Base-by-base conservation (phyloP, 92 coral and sea anemone genomes). In the Nematostella vectensis region DNA sequence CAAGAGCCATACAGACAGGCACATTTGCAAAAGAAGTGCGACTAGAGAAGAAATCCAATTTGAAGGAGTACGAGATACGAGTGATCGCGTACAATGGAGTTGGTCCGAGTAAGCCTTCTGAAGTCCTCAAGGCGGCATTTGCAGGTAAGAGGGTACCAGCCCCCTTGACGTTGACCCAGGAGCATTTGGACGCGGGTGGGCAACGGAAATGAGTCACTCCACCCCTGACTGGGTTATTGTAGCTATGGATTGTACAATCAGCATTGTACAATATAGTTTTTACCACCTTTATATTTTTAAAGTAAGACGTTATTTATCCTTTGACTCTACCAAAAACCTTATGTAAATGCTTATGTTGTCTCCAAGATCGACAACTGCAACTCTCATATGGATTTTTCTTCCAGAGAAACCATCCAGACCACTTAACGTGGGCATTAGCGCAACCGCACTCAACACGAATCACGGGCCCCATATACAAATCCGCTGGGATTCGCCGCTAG, bases 401-500 rank as follows among this genome's bases (percentile, higher is more conserved):
- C n/a, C 51, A 45, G 51, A 45, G 23, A 45, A 45, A 22, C 71
- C 71, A 17, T 31, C 71, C 25, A 65, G 47, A 28, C 71, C 71
- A 23, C 61, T 52, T 20, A 44, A 65, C 11, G 47, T 65, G 2
- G 54, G 21, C 15, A 58, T 51, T 20, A 47, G 37, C 40, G 51
- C 31, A 11, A 22, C 55, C 6, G 61, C 60, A 21, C 71, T 53
- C 27, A 57, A 30, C 19, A 40, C 48, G 16, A n/a, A 27, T 22
- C 13, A 36, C 1, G 17, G n/a, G 9, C 71, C 71, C 24, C 71
- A 65, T 58, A 65, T 65, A 26, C 71, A 65, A 52, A 43, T 65
- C 62, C 27, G 48, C 18, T 65, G 71, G 71, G 55, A 42, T n/a
- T 39, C 61, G 54, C 71, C 71, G 54, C 50, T 65, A 18, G 71